Evolutionary conservation across 2,888 invertebrate species (phyloP).

Genomic region (Flabesymbios commensalis): DNA sequence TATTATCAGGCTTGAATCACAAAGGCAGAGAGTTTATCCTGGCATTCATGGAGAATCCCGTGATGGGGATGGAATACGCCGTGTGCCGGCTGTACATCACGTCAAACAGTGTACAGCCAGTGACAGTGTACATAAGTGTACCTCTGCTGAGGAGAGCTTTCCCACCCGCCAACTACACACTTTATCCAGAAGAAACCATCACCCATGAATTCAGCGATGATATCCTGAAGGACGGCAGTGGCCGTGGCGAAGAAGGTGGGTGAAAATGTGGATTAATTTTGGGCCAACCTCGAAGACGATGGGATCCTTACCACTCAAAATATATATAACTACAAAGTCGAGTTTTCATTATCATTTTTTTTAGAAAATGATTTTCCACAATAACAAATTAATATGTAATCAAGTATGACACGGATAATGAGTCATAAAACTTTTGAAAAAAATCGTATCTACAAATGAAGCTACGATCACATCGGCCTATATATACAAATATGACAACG

Average conservation of each 20-base stretch:
- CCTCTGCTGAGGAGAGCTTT: not conserved
- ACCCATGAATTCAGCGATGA: constrained; percentile 12
- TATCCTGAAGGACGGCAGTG: constrained; percentile 10
- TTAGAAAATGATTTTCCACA: no score
- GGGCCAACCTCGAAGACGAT: no score
- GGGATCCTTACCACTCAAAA: no score
- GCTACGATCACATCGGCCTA: no score
- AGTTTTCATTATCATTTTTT: no score
- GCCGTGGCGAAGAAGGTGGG: constrained; percentile 6
- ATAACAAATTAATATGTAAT: no score
- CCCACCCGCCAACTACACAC: not conserved
- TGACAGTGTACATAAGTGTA: constrained; percentile 8
- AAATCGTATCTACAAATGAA: no score
- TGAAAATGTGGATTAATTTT: no score
- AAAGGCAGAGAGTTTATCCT: constrained; percentile 11
- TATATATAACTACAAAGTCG: no score
- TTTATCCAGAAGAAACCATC: constrained; percentile 2
- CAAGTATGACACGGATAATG: no score
- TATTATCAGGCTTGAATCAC: not conserved
- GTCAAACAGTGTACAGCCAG: not conserved
- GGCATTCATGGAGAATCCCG: constrained; percentile 8
- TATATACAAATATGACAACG: no score
- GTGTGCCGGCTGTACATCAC: constrained; percentile 6
- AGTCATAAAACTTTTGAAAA: no score
- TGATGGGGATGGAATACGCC: constrained; percentile 6